Percentiles rank a stretch among this genome's conserved stretches.
These are phyloP conservation scores for Catagonus wagneri DNA, from an alignment of 2,113 vertebrate species.

Conservation along the genomic window DNA sequence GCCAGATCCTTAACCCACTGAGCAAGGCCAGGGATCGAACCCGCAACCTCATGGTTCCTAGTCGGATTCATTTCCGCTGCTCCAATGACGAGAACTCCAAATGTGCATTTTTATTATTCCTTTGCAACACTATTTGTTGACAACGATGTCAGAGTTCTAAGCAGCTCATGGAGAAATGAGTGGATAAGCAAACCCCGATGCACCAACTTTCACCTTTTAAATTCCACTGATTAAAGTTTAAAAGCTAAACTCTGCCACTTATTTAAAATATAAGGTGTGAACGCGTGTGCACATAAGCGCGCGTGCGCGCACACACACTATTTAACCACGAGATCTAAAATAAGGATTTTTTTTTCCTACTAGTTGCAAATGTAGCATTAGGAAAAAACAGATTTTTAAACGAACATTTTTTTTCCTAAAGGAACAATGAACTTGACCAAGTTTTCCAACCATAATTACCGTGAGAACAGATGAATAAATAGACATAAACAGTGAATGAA, in stretches of 20 bases:
- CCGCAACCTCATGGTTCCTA: too few relatives aligned
- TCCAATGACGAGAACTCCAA: too few relatives aligned
- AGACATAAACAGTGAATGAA: neutral
- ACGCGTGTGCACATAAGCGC: neutral
- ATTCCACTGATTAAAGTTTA: slow-evolving; percentile 24
- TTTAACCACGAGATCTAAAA: neutral
- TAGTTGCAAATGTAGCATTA: neutral
- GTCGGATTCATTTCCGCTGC: too few relatives aligned
- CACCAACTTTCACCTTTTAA: slow-evolving; percentile 50
- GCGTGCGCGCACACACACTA: neutral
- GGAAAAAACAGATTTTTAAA: neutral
- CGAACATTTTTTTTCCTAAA: neutral
- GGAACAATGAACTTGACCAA: neutral
- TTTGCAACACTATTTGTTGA: slow-evolving; percentile 50
- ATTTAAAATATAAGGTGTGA: neutral
- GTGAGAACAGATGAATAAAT: neutral
- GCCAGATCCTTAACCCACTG: too few relatives aligned
- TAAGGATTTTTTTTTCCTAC: neutral
- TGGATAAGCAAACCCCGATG: neutral
- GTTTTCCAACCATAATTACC: neutral
- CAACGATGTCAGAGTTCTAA: slow-evolving; percentile 22
- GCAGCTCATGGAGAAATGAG: slow-evolving; percentile 32
- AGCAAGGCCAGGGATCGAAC: too few relatives aligned
- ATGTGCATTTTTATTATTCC: slow-evolving; percentile 65
- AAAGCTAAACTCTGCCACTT: neutral